phyloP scores from a whole-genome alignment of 2,888 invertebrate species.

The Boloria euphrosyne region DNA sequence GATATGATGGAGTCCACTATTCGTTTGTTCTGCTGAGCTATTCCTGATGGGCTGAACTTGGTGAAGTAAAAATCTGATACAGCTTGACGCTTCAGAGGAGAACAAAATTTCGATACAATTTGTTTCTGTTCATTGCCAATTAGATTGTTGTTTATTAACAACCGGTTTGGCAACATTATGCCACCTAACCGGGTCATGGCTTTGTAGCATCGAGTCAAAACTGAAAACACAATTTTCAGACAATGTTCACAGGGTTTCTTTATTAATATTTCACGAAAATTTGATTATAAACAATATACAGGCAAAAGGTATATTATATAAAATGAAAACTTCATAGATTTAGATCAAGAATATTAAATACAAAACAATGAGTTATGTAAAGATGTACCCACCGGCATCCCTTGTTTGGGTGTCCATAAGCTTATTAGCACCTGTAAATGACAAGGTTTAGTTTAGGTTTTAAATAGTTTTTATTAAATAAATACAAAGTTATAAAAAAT shows the following conservation, averaged over 20 bases:
- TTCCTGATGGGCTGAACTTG: slow-evolving; percentile 47
- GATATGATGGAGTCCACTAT: slow-evolving; percentile 67
- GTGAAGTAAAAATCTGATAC: slow-evolving; percentile 67
- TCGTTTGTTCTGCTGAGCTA: slow-evolving; percentile 64
- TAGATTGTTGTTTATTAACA: slow-evolving; percentile 58
- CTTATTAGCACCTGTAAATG: slow-evolving; percentile 61
- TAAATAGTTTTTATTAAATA: slow-evolving; percentile 19
- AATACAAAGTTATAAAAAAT: no score
- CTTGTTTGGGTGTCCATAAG: slow-evolving; percentile 55
- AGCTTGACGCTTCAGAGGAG: slow-evolving; percentile 70
- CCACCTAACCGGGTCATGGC: slow-evolving; percentile 60
- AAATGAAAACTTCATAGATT: slow-evolving; percentile 11
- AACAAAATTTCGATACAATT: slow-evolving; percentile 61
- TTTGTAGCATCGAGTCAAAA: slow-evolving; percentile 67
- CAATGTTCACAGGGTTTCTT: slow-evolving; percentile 34
- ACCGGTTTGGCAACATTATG: slow-evolving; percentile 62
- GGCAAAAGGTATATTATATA: background rate
- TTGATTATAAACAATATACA: no score
- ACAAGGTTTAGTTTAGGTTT: slow-evolving; percentile 38
- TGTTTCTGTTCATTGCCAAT: slow-evolving; percentile 53
- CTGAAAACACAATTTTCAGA: slow-evolving; percentile 58
- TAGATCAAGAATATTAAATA: no score
- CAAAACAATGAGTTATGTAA: background rate
- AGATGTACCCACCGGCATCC: slow-evolving; percentile 61
- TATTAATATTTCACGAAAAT: slow-evolving; percentile 36